Base-by-base conservation (phyloP, 2,113 vertebrate species). In the Ceyx cyanopectus region DNA sequence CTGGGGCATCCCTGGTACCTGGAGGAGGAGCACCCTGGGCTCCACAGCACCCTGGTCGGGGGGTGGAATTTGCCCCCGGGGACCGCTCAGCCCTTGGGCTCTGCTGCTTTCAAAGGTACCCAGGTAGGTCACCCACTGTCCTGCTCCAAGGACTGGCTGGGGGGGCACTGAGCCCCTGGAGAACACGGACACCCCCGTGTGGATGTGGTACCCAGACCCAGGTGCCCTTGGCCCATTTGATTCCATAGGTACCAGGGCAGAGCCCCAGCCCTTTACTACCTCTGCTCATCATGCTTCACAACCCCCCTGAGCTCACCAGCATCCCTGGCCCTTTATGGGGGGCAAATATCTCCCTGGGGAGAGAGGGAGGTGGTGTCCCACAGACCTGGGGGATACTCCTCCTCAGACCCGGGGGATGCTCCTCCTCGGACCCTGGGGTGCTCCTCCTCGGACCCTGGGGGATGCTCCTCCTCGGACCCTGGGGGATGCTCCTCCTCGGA, bases 171-270 rank as follows among this genome's bases (percentile, higher is more conserved):
- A 18, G n/a, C 5, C 27, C 48, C 26, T 1, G 0, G 6, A 60
- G 22, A 45, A 32, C 12, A 6, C 16, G 34, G 53, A 11, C 26
- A 22, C 7, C 61, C 22, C 30, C 1, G 1, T 2, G 0, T 1
- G 34, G 75, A 21, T 1, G 3, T 13, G 40, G 48, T 21, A 37
- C 74, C 41, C 30, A 45, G 54, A 5, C 48, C 21, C 1, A 1
- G 12, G 24, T 3, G 6, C 5, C 5, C 6, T 34, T 43, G 7
- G 1, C 22, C 80, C 34, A 0, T 4, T 27, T 0, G 1, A 58
- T 22, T 18, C 62, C 34, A n/a, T 10, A 56, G 29, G 17, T 37
- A 14, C 24, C 16, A 5, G 34, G 19, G 34, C 50, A 56, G 22
- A 48, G 34, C 26, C 8, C 3, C 7, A 1, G 24, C n/a, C 58